A percentile compares a stretch with the other conserved stretches of the same genome.
phyloP scores from a whole-genome alignment of 2,888 invertebrate genomes.

The Leistus spinibarbis region DNA sequence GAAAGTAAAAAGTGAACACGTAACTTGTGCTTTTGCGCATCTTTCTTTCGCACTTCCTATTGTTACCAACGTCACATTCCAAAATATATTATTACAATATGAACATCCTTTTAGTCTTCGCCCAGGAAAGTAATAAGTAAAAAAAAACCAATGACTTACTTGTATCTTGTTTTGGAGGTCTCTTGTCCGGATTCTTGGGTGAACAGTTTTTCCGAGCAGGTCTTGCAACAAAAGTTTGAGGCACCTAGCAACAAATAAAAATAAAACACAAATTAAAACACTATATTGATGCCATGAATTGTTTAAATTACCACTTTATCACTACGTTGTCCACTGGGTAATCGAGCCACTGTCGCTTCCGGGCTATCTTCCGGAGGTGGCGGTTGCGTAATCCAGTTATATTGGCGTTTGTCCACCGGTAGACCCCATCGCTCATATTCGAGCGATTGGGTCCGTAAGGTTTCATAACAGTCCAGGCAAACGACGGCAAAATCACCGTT shows the following conservation, averaged over 20 bases:
- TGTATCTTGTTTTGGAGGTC: slow-evolving; percentile 53
- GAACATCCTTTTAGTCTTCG: too few relatives aligned
- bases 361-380: slow-evolving; percentile 91
- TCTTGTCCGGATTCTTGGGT: slow-evolving; percentile 65
- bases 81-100: too few relatives aligned
- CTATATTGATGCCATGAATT: neutral
- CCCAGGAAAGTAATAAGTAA: neutral
- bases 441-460: slow-evolving; percentile 85
- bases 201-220: slow-evolving; percentile 69
- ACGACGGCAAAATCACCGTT: slow-evolving; percentile 91
- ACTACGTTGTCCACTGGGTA: slow-evolving; percentile 84
- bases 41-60: too few relatives aligned
- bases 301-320: slow-evolving; percentile 70
- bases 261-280: neutral
- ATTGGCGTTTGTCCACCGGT: slow-evolving; percentile 87
- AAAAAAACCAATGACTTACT: slow-evolving; percentile 48
- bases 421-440: slow-evolving; percentile 90
- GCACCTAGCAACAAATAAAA: slow-evolving; percentile 58
- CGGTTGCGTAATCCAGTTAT: slow-evolving; percentile 93
- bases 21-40: too few relatives aligned
- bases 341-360: slow-evolving; percentile 79
- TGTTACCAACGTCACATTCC: too few relatives aligned
- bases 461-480: slow-evolving; percentile 92
- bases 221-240: slow-evolving; percentile 62
- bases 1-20: too few relatives aligned